Evolutionary conservation across 2,888 invertebrate genomes (phyloP), one percentile per base, ranked within the genome.

Genomic region (Aspidiotus destructor): DNA sequence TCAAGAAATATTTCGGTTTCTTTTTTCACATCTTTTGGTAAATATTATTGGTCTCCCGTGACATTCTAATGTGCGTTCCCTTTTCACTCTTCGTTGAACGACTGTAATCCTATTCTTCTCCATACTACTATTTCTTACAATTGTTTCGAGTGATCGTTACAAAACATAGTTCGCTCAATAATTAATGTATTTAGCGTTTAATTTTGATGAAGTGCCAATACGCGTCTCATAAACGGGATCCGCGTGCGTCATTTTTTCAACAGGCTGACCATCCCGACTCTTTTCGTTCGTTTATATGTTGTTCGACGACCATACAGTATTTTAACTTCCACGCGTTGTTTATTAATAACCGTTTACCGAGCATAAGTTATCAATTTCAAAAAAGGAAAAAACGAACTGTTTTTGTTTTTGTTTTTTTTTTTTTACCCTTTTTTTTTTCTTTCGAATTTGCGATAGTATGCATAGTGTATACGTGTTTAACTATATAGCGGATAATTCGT

Each of bases 161-260:
- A 65, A 65, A 65, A 65, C 65, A 65, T 58, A 58, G 58, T 65
- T 65, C 58, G 48, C 65, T 57, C 42, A 44, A 58, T 65, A 58
- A 65, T 65, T 65, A 65, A 65, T 65, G 42, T 48, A 41, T 40
- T 57, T 65, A 57, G 44, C 16, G 44, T 57, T 28, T 57, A 53
- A 41, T 58, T 28, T 65, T 65, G 65, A 65, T 58, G 65, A 44
- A 57, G 65, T 65, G 65, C 65, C 65, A 65, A 65, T 65, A 58
- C 11, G 57, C 48, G 57, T 65, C 28, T 44, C 55, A 44, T 9
- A 42, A 44, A 16, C 17, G 65, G 41, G 65, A 28, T 28, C 11
- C 54, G 65, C 55, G 65, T 55, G 58, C 48, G 7, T 44, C 40
- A 44, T n/a, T 57, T 64, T 60, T 64, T 65, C 48, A 28, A 9